Evolutionary conservation across 2,113 vertebrate species (phyloP).

Genomic region (Anseranas semipalmata): DNA sequence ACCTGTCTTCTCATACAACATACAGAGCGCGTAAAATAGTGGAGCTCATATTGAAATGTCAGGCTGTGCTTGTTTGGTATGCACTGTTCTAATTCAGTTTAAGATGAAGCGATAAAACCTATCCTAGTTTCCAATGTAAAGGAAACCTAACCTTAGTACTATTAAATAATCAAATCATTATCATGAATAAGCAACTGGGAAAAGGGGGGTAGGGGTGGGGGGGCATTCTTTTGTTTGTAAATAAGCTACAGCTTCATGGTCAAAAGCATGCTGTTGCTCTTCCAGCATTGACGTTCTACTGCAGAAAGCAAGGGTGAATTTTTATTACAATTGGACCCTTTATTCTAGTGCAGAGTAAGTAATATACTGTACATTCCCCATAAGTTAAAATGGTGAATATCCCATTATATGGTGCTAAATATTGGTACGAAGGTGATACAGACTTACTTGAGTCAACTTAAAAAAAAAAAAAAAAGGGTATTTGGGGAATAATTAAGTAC

Average conservation of each 20-base stretch:
- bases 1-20: background rate
- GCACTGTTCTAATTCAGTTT: background rate
- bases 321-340: background rate
- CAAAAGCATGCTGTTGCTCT: conserved; percentile 50
- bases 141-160: background rate
- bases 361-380: conserved; percentile 1
- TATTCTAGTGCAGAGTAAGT: background rate
- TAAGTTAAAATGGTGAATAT: conserved; percentile 12
- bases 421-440: background rate
- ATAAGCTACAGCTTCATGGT: conserved; percentile 61
- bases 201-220: background rate
- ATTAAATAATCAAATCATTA: background rate
- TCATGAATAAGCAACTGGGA: conserved; percentile 33
- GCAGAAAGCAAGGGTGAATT: conserved; percentile 31
- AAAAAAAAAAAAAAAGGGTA: fast-evolving
- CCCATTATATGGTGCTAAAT: conserved; percentile 62
- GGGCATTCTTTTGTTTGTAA: conserved; percentile 49
- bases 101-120: background rate
- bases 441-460: background rate
- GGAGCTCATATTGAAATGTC: background rate
- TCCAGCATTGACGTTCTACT: background rate
- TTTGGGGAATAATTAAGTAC: conserved; percentile 1
- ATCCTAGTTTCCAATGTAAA: background rate
- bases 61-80: background rate
- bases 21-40: background rate